Conservation (phyloP, 2,888 invertebrate species). For the Scaptomyza reducta region DNA sequence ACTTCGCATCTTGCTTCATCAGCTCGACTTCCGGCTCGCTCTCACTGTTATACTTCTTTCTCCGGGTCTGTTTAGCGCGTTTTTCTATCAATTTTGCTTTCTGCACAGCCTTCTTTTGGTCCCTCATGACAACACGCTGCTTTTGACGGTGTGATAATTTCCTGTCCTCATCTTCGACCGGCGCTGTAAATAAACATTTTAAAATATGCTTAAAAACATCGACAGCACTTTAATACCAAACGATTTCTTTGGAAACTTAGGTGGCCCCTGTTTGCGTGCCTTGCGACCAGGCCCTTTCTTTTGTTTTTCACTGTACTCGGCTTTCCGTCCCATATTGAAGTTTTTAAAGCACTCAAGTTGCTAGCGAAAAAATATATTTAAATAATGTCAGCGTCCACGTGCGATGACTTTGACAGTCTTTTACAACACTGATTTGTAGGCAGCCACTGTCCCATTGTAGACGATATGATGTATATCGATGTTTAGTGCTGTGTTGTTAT, state of each 20-base stretch:
- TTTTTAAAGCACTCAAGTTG: conserved; percentile 12
- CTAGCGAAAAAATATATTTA: conserved; percentile 24
- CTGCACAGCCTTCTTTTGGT: conserved; percentile 85
- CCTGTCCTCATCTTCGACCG: conserved; percentile 85
- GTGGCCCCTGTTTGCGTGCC: conserved; percentile 93
- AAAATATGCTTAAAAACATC: background rate
- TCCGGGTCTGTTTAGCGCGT: conserved; percentile 38
- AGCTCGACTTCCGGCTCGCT: conserved; percentile 70
- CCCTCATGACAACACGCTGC: conserved; percentile 87
- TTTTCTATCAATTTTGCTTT: conserved; percentile 77
- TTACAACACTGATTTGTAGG: conserved; percentile 27
- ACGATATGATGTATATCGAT: conserved; percentile 9
- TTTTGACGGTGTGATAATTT: conserved; percentile 89
- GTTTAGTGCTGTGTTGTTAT: background rate
- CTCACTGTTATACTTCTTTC: conserved; percentile 80
- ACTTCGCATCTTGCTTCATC: conserved; percentile 63
- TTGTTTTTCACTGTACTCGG: conserved; percentile 90
- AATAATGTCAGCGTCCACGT: conserved; percentile 52
- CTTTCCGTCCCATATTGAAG: conserved; percentile 90
- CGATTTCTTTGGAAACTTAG: conserved; percentile 85
- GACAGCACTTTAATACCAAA: conserved; percentile 72
- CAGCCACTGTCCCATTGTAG: background rate
- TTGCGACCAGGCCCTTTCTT: conserved; percentile 95
- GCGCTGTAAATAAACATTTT: conserved; percentile 64
- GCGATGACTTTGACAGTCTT: conserved; percentile 12